A percentile compares a stretch with the other conserved stretches of the same genome.
Evolutionary conservation across 2,797 vertebrate genomes (phyloP).

Genomic region (Allobates femoralis): DNA sequence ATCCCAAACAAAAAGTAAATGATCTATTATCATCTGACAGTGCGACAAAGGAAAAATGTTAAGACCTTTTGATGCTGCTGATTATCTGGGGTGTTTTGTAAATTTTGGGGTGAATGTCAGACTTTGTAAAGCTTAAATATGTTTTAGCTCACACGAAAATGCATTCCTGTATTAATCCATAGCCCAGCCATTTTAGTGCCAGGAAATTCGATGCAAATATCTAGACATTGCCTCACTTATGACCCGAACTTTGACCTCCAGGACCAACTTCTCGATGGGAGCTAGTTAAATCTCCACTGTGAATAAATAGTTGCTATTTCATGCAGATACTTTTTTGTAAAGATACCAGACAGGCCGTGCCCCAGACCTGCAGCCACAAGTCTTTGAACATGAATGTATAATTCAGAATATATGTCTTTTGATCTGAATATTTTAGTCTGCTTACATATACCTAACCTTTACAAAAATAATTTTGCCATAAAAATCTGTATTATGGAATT

Average conservation of each 20-base stretch:
- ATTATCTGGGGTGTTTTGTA: slow-evolving; percentile 55
- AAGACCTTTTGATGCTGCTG: slow-evolving; percentile 55
- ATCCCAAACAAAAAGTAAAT: slow-evolving; percentile 47
- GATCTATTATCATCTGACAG: slow-evolving; percentile 50
- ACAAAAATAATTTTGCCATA: background rate
- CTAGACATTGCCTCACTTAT: slow-evolving; percentile 62
- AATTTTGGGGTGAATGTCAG: slow-evolving; percentile 63
- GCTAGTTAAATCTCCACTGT: slow-evolving; percentile 39
- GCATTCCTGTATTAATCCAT: slow-evolving; percentile 71
- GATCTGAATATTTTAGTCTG: background rate
- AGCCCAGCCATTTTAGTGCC: slow-evolving; percentile 61
- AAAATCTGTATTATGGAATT: background rate
- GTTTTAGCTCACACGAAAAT: slow-evolving; percentile 65
- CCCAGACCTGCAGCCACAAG: background rate
- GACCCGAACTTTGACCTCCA: slow-evolving; percentile 64
- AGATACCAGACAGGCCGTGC: slow-evolving; percentile 24
- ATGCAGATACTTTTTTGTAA: slow-evolving; percentile 29
- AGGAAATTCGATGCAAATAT: slow-evolving; percentile 45
- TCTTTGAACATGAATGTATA: background rate
- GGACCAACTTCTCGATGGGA: slow-evolving; percentile 44
- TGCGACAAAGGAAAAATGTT: slow-evolving; percentile 45
- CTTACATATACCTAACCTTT: background rate
- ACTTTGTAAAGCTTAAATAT: slow-evolving; percentile 69
- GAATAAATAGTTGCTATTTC: slow-evolving; percentile 52
- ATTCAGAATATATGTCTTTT: background rate